phyloP scores from a whole-genome alignment of 1,140 invertebrate species.

The Frieseomelitta varia region DNA sequence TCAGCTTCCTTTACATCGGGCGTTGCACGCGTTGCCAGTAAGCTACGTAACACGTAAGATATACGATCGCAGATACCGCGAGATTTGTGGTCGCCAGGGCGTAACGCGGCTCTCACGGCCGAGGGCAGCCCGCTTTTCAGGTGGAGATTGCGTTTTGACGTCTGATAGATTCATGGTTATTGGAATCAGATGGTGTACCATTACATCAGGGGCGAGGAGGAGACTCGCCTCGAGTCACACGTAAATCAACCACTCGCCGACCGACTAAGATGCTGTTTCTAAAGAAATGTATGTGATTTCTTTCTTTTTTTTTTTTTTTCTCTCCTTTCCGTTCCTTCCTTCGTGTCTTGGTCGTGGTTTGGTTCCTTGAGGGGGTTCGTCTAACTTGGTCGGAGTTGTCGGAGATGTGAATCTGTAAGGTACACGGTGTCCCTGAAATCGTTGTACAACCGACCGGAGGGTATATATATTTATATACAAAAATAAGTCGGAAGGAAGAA shows the following conservation, averaged over 20 bases:
- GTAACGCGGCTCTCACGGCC: slow-evolving; percentile 20
- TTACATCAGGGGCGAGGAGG: slow-evolving; percentile 63
- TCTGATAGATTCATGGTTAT: slow-evolving; percentile 83
- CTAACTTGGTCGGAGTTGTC: neutral
- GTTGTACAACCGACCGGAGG: too few relatives aligned
- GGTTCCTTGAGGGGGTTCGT: neutral
- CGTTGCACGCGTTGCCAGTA: slow-evolving; percentile 48
- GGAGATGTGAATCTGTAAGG: neutral
- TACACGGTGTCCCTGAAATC: neutral
- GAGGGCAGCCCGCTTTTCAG: slow-evolving; percentile 71
- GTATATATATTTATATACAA: too few relatives aligned
- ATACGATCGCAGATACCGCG: slow-evolving; percentile 71
- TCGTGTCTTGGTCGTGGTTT: neutral
- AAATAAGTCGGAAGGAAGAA: too few relatives aligned
- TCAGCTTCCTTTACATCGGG: slow-evolving; percentile 66
- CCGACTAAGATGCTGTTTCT: slow-evolving; percentile 34
- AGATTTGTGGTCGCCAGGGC: slow-evolving; percentile 76
- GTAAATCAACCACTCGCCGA: slow-evolving; percentile 59
- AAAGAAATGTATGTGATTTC: slow-evolving; percentile 2
- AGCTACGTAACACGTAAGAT: slow-evolving; percentile 63
- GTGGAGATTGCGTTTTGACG: slow-evolving; percentile 81
- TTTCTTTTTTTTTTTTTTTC: neutral
- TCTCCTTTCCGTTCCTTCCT: slow-evolving; percentile 18
- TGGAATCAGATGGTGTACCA: slow-evolving; percentile 80
- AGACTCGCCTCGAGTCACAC: slow-evolving; percentile 34